Percentiles rank a stretch among this genome's conserved stretches.
Evolutionary conservation across 1,140 invertebrate species (phyloP).

Genomic region (Tetragonula clypearis): DNA sequence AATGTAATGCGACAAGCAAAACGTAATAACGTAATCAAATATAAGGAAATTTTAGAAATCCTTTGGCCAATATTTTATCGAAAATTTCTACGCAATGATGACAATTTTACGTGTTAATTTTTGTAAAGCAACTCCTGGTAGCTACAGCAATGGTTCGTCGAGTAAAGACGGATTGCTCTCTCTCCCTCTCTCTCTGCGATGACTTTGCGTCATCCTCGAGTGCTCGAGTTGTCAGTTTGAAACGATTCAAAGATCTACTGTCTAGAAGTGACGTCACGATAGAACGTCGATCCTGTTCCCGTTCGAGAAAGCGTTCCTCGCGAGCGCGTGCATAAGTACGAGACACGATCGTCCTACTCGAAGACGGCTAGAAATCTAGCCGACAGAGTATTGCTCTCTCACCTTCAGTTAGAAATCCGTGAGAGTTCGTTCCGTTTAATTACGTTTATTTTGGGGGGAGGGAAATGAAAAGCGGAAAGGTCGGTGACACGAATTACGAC

Average conservation of each 20-base stretch:
- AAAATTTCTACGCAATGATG: not conserved
- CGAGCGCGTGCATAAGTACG: not conserved
- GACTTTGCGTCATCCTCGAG: conserved; percentile 11
- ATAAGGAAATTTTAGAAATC: not conserved
- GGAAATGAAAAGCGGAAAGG: not conserved
- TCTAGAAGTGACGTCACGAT: conserved; percentile 45
- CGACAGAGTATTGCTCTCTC: no score
- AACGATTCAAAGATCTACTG: conserved; percentile 32
- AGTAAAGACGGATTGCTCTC: conserved; percentile 20
- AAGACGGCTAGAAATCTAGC: not conserved
- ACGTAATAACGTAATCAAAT: not conserved
- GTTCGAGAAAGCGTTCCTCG: conserved; percentile 50
- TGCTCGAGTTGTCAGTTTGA: not conserved
- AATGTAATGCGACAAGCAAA: no score
- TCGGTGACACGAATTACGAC: conserved; percentile 14
- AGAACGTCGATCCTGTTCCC: conserved; percentile 51
- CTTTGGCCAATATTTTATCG: no score
- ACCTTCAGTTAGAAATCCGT: not conserved
- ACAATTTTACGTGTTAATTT: not conserved
- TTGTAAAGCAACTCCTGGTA: no score
- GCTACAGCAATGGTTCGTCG: not conserved
- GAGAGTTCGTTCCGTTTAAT: not conserved
- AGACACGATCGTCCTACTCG: not conserved
- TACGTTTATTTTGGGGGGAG: not conserved
- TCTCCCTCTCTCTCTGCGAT: not conserved